These are phyloP conservation scores for Momotus momota DNA, from an alignment of 2,797 vertebrate species.

Conservation along the genomic window DNA sequence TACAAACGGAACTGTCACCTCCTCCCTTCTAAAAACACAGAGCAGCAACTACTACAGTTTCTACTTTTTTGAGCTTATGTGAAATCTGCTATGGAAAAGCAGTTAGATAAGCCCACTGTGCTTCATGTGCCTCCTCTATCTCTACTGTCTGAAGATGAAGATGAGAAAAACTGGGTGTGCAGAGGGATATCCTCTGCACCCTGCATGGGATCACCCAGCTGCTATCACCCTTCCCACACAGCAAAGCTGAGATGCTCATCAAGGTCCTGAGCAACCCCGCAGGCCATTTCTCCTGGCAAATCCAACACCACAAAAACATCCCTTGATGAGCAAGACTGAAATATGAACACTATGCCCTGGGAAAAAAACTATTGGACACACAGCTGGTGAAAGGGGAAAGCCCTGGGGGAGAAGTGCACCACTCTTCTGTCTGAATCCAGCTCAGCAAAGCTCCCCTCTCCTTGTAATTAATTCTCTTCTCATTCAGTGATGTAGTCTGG, in stretches of 20 bases:
- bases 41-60: not conserved
- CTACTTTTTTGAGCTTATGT: not conserved
- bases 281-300: not conserved
- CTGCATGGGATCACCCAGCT: not conserved
- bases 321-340: not conserved
- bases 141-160: accelerated
- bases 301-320: not conserved
- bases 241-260: not conserved
- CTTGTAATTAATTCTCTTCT: constrained; percentile 9
- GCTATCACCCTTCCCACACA: not conserved
- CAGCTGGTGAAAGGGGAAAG: not conserved
- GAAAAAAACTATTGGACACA: not conserved
- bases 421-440: not conserved
- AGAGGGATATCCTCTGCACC: not conserved
- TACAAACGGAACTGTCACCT: not conserved
- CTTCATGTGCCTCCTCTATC: not conserved
- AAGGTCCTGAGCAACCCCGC: not conserved
- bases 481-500: not conserved
- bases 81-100: not conserved
- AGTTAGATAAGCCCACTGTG: not conserved
- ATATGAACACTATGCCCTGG: not conserved
- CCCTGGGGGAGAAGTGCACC: not conserved
- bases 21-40: not conserved
- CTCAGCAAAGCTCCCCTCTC: not conserved
- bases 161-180: not conserved